A percentile compares a stretch with the other conserved stretches of the same genome.
These are phyloP conservation scores for Amphiduros pacificus DNA, from an alignment of 2,888 invertebrate species.

Conservation along the genomic window DNA sequence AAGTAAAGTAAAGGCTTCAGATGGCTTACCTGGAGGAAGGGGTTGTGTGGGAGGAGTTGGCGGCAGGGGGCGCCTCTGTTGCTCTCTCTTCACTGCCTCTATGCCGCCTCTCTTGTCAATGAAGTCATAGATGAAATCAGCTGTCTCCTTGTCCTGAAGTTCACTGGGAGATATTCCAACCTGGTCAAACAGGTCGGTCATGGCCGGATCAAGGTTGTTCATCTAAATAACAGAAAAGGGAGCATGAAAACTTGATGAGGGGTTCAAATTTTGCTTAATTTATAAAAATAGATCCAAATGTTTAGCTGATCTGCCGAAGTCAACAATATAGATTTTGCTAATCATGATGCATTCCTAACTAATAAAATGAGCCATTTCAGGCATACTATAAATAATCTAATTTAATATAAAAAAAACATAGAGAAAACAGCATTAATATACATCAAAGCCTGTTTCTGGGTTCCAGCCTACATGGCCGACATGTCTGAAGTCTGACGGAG, in stretches of 20 bases:
- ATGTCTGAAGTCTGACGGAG: constrained; percentile 81
- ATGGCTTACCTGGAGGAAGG: no score
- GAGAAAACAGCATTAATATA: no score
- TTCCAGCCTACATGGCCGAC: constrained; percentile 90
- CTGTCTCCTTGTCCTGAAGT: constrained; percentile 79
- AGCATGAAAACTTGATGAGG: not conserved
- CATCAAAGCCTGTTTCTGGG: constrained; percentile 80
- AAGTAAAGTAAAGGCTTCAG: no score
- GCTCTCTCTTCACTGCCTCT: constrained; percentile 63
- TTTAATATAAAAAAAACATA: no score
- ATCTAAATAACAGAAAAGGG: constrained; percentile 46
- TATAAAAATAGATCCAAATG: no score
- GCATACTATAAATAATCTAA: no score
- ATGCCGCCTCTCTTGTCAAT: constrained; percentile 83
- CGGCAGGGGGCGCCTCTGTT: constrained; percentile 34
- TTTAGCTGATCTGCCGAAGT: no score
- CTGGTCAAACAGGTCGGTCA: constrained; percentile 73
- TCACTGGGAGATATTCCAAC: constrained; percentile 83
- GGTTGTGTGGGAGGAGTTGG: constrained; percentile 45
- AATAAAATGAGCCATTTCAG: not conserved
- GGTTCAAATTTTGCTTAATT: no score
- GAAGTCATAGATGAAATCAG: constrained; percentile 92
- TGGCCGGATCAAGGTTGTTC: constrained; percentile 65
- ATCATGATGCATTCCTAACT: not conserved
- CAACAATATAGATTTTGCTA: no score